Base-by-base conservation (phyloP, 2,113 vertebrate genomes). In the Callochromis pleurospilus region DNA sequence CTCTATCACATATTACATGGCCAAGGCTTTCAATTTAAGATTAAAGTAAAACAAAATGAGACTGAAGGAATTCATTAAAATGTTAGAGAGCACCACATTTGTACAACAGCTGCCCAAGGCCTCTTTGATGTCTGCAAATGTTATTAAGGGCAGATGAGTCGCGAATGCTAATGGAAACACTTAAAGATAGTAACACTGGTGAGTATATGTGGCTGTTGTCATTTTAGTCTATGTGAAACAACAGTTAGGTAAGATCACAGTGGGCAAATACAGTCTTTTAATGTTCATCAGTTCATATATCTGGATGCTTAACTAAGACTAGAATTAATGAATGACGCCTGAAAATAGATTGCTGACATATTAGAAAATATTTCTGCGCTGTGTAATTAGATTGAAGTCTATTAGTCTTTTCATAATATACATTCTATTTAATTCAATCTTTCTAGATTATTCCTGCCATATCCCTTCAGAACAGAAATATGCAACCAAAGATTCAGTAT, bases 341-440 rank as follows among this genome's bases (percentile, higher is more conserved):
- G n/a, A 80, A 90, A 92, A 87, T 36, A 80, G 38, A 86, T 58
- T 56, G 68, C 83, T 89, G 77, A 86, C 62, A 82, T 65, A 77
- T 82, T 73, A 15, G 58, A 83, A 92, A 56, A 77, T 68, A 77
- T 81, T 42, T 85, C 88, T 86, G 21, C 77, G 31, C 75, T 51
- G 81, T 91, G 51, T 89, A 86, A 88, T 91, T 86, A 83, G 19
- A 86, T 60, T 87, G 19, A 83, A 90, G 54, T 85, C 62, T 55
- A 62, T 83, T 54, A 45, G 55, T 88, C 85, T 86, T 53, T 90
- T 80, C 14, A 89, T 36, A 85, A 73, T 85, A 58, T 86, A 56
- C 10, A 81, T 88, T 60, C 53, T 40, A 85, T 4, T 83, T 21
- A 81, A 58, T 83, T 77, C 87, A 19, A 29, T 87, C 15, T 84